Base-by-base conservation (phyloP, 2,888 invertebrate genomes). In the Brenthis hecate region DNA sequence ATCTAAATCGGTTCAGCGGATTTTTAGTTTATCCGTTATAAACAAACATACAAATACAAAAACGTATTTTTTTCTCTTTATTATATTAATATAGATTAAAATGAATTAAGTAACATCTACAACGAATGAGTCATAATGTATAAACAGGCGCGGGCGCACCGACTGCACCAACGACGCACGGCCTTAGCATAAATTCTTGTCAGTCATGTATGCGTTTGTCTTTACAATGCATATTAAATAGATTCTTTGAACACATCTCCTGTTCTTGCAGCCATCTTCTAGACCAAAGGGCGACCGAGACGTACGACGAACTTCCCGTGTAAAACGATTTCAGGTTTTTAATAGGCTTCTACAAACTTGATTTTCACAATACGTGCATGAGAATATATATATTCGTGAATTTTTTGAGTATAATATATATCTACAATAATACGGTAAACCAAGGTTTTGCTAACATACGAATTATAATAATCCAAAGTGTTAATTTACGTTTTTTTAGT, bases 111-210 rank as follows among this genome's bases (percentile, higher is more conserved):
- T 2, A 11, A 43, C 2, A 43, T 2, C 43, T 54, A 58, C 57
- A 68, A 62, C 53, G 68, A 53, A 32, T 57, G 66, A 64, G 66
- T 73, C 55, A 65, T 69, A 72, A 8, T 13, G 32, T 32, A n/a
- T 4, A n/a, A 6, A 69, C 71, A 58, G 63, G 73, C 73, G 74
- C 71, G 48, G 58, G 69, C 69, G 72, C 73, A 72, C 61, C 63
- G 48, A 56, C 64, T 69, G 73, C 75, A 74, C 69, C 68, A 65
- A 48, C 70, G 66, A 68, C 36, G 60, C 60, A 50, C 71, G 75
- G 70, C 73, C 75, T 72, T 73, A 74, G 73, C 76, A 77, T 75
- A 75, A 69, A 78, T 78, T 74, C 61, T 55, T 64, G 72, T 73
- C 74, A 72, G 70, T 74, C 75, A 76, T 76, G 72, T 73, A 63